Base-by-base conservation (phyloP, 2,888 invertebrate species). In the Esperia sulphurella region DNA sequence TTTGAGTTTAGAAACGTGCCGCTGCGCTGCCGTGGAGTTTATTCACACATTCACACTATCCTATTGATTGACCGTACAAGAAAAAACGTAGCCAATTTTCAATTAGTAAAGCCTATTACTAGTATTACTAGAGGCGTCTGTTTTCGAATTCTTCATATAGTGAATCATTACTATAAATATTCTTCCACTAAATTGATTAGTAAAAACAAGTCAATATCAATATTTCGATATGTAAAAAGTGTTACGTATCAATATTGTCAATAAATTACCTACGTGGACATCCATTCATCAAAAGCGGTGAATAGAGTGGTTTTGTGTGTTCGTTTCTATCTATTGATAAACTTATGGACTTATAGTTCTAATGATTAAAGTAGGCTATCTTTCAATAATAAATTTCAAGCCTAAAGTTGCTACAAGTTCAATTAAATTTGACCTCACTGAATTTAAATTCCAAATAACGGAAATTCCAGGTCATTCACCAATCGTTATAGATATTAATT, bases 41-140 rank as follows among this genome's bases (percentile, higher is more conserved):
- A 72, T 74, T 75, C 68, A 71, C 71, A 73, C 66, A n/a, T n/a
- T n/a, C n/a, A n/a, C n/a, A n/a, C n/a, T n/a, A n/a, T n/a, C n/a
- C n/a, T 67, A 68, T 65, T 67, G 73, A 75, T 71, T 62, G 65
- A 65, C 64, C 69, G 65, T 69, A 67, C 71, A 71, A 73, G n/a
- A 47, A 53, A 53, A 53, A 54, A 51, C 52, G 55, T 53, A 44
- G 53, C 8, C 46, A 47, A 49, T 53, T 54, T 50, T 21, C 52
- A 31, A 41, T 47, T 35, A 35, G 38, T 30, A 35, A 42, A 35
- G 35, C 35, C 35, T 6, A 35, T 21, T 21, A 21, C 43, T 46
- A 49, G 37, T 6, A 35, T 21, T 21, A 21, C 43, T 46, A 49
- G 37, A 43, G 21, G 21, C 5, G 21, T 21, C 21, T 21, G 21